Percentiles rank a stretch among this genome's conserved stretches.
Evolutionary conservation across 2,113 vertebrate genomes (phyloP).

Genomic region (Hippocampus abdominalis): DNA sequence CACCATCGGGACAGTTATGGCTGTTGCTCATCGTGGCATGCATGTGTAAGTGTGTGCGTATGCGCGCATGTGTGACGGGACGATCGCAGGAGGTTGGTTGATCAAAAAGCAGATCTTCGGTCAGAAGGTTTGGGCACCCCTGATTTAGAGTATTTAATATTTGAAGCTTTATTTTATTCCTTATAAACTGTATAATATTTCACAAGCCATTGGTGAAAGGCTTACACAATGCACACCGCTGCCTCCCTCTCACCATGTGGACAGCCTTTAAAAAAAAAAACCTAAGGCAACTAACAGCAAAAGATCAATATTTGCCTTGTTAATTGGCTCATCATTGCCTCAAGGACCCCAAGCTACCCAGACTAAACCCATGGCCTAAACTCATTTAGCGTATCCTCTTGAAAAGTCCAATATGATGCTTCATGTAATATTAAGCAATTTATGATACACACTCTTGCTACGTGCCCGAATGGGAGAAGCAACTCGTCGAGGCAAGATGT

Average conservation of each 20-base stretch:
- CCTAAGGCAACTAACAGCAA: constrained; percentile 51
- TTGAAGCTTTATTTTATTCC: no score
- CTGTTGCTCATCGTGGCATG: no score
- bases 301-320: constrained; percentile 59
- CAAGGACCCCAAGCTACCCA: constrained; percentile 51
- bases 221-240: constrained; percentile 5
- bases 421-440: no score
- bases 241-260: constrained; percentile 48
- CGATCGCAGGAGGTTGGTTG: no score
- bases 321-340: constrained; percentile 60
- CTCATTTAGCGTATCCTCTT: constrained; percentile 24
- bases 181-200: background rate
- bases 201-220: background rate
- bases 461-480: background rate
- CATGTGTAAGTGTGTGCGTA: no score
- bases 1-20: no score
- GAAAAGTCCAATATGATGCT: background rate
- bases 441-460: no score
- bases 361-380: constrained; percentile 54
- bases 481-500: constrained; percentile 19
- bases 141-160: no score
- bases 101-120: no score
- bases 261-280: constrained; percentile 55
- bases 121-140: no score
- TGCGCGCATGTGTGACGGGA: no score